Percentiles rank a stretch among this genome's conserved stretches.
phyloP scores from a whole-genome alignment of 1,140 invertebrate species.

The Bombus balteatus region DNA sequence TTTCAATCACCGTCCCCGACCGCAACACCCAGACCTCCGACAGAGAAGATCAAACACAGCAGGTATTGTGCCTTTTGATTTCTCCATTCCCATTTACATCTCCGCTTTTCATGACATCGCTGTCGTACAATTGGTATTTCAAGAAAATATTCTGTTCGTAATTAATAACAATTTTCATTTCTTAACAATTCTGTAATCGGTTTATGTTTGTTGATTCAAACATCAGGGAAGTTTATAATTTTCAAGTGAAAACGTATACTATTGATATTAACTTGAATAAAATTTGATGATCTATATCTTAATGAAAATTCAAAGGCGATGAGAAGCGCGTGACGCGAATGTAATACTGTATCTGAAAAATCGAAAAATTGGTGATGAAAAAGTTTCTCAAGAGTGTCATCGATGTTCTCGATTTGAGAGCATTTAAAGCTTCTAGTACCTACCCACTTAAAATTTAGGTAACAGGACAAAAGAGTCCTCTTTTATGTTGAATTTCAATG shows the following conservation, averaged over 20 bases:
- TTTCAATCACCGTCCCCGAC: conserved; percentile 83
- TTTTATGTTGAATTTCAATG: neutral
- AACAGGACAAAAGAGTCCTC: neutral
- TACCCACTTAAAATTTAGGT: neutral
- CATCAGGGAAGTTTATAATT: too few relatives aligned
- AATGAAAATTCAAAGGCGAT: neutral
- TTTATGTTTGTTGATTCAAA: too few relatives aligned
- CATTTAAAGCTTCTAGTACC: neutral
- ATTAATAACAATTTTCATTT: neutral
- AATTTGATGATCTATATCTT: neutral
- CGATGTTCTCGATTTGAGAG: too few relatives aligned
- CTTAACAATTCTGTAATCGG: too few relatives aligned
- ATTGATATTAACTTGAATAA: too few relatives aligned
- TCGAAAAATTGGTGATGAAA: neutral
- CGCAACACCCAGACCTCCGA: conserved; percentile 72
- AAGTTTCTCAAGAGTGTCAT: neutral
- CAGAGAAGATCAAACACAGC: conserved; percentile 84
- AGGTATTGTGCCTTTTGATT: conserved; percentile 73
- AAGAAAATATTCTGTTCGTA: too few relatives aligned
- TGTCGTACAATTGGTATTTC: neutral
- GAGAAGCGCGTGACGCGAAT: neutral
- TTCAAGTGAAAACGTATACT: too few relatives aligned
- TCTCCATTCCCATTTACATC: neutral
- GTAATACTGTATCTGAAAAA: neutral
- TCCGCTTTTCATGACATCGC: neutral